A percentile compares a stretch with the other conserved stretches of the same genome.
phyloP scores from a whole-genome alignment of 2,113 vertebrate genomes.

The Pardalotus punctatus region DNA sequence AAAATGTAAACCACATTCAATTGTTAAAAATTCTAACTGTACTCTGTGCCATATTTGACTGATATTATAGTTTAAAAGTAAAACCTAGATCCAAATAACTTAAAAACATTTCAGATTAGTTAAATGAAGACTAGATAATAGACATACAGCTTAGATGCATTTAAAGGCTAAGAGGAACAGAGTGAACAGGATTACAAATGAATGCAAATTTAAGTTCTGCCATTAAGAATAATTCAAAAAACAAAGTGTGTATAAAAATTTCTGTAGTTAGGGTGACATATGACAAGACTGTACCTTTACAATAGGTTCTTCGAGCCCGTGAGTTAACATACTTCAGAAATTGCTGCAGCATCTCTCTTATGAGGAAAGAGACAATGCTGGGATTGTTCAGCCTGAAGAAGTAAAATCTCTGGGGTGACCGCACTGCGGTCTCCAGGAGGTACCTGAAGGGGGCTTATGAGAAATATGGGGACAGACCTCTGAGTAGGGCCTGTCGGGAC shows the following conservation, averaged over 20 bases:
- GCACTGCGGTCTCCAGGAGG: not conserved
- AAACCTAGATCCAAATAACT: not conserved
- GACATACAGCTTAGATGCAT: not conserved
- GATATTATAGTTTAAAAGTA: not conserved
- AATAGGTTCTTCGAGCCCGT: not conserved
- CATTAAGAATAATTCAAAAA: not conserved
- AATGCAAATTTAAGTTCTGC: not conserved
- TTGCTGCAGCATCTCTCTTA: accelerated
- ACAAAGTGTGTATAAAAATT: not conserved
- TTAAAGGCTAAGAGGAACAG: not conserved
- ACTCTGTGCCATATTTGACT: not conserved
- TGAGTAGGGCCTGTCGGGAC: not conserved
- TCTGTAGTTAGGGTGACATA: not conserved
- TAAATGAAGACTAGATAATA: not conserved
- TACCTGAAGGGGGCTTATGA: not conserved
- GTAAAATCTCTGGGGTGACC: accelerated
- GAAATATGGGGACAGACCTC: not conserved
- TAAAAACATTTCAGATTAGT: not conserved
- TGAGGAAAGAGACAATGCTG: not conserved
- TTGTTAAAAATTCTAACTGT: conserved; percentile 44
- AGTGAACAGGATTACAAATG: not conserved
- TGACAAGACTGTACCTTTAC: not conserved
- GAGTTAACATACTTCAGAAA: not conserved
- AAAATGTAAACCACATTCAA: conserved; percentile 42
- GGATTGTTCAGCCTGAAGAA: not conserved